Percentiles rank a stretch among this genome's conserved stretches.
phyloP scores from a whole-genome alignment of 2,113 vertebrate species.

The Rhadina sibilatrix region DNA sequence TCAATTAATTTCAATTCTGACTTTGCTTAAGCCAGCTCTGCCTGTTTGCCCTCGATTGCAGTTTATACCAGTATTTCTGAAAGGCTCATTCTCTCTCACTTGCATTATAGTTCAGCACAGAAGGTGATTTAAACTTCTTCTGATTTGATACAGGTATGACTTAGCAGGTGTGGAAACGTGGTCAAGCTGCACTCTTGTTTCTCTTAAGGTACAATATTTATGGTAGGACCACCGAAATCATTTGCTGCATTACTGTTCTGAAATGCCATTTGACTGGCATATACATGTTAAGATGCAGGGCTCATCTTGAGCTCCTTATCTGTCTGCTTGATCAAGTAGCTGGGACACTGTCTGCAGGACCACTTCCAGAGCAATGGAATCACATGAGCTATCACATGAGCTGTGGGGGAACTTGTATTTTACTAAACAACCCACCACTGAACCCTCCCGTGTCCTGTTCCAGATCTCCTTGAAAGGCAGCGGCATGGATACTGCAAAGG shows the following conservation, averaged over 20 bases:
- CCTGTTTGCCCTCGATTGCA: neutral
- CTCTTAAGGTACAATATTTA: slow-evolving; percentile 4
- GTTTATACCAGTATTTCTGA: slow-evolving; percentile 14
- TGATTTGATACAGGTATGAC: slow-evolving; percentile 15
- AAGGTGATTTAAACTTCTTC: neutral
- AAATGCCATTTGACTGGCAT: neutral
- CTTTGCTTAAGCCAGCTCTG: neutral
- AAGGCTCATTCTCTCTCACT: neutral
- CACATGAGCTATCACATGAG: neutral
- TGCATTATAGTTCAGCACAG: neutral
- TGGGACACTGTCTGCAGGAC: neutral
- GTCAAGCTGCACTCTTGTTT: neutral
- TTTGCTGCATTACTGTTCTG: slow-evolving; percentile 3
- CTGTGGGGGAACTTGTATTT: slow-evolving; percentile 30
- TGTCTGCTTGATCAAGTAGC: neutral
- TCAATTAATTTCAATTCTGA: neutral
- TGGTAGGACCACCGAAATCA: slow-evolving; percentile 3
- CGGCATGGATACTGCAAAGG: neutral
- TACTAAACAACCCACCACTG: neutral
- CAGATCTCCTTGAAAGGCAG: neutral
- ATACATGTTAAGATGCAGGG: neutral
- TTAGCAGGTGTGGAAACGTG: neutral
- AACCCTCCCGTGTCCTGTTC: neutral
- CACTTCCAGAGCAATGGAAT: neutral
- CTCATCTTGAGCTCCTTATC: neutral